A percentile compares a stretch with the other conserved stretches of the same genome.
Evolutionary conservation across 2,113 vertebrate species (phyloP).

Genomic region (Xenopus tropicalis): UCB_Xtro_10.0 CM004445.2:151027501-151028000

Average conservation of each 20-base stretch:
- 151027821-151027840: slow-evolving; percentile 5
- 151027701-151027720: too few relatives aligned
- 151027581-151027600: too few relatives aligned
- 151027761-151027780: background rate
- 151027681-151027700: too few relatives aligned
- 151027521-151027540: too few relatives aligned
- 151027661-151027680: too few relatives aligned
- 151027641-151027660: too few relatives aligned
- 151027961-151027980: background rate
- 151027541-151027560: too few relatives aligned
- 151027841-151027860: rapidly evolving
- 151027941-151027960: background rate
- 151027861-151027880: slow-evolving; percentile 16
- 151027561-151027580: too few relatives aligned
- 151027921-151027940: background rate
- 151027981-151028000: background rate
- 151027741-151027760: background rate
- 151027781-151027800: background rate
- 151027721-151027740: background rate
- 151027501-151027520: too few relatives aligned
- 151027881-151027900: slow-evolving; percentile 3
- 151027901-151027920: background rate
- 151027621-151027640: too few relatives aligned
- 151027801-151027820: background rate
- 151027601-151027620: too few relatives aligned